A percentile compares a stretch with the other conserved stretches of the same genome.
Conservation (phyloP, 1,140 invertebrate genomes). For the Glomeris maerens region DNA sequence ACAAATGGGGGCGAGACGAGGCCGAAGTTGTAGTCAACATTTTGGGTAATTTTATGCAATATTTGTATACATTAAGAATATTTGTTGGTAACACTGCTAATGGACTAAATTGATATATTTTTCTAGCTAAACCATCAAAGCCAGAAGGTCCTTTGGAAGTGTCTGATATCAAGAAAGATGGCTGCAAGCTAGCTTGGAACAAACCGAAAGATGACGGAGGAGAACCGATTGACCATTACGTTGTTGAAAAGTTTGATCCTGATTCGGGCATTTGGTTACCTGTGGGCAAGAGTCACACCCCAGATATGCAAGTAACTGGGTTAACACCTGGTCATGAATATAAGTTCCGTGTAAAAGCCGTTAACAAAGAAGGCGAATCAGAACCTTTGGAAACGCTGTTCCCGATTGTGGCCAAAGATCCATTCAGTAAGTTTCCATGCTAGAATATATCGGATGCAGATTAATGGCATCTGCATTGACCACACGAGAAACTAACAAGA, state of each 20-base stretch:
- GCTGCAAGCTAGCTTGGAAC: conserved; percentile 92
- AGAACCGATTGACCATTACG: conserved; percentile 80
- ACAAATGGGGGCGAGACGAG: conserved; percentile 72
- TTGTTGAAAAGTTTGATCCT: conserved; percentile 89
- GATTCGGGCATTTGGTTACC: conserved; percentile 81
- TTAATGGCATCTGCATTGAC: too few relatives aligned
- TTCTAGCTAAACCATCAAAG: conserved; percentile 67
- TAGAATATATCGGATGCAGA: too few relatives aligned
- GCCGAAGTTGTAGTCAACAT: conserved; percentile 84
- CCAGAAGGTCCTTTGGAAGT: conserved; percentile 92
- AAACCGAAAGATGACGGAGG: conserved; percentile 93
- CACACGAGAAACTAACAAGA: too few relatives aligned
- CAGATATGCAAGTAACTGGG: conserved; percentile 76
- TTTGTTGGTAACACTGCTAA: conserved; percentile 3
- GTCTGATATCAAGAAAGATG: conserved; percentile 86
- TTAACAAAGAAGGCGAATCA: conserved; percentile 93
- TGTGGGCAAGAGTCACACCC: conserved; percentile 60
- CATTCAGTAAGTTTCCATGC: conserved; percentile 74
- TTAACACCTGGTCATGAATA: conserved; percentile 88
- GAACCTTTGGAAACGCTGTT: conserved; percentile 87
- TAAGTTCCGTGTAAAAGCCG: conserved; percentile 91
- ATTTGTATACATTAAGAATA: conserved; percentile 2
- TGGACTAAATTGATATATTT: conserved; percentile 12
- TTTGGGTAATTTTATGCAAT: conserved; percentile 49
- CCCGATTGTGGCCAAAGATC: conserved; percentile 90